Conservation (phyloP, 2,113 vertebrate genomes). For the Vicugna pacos region DNA sequence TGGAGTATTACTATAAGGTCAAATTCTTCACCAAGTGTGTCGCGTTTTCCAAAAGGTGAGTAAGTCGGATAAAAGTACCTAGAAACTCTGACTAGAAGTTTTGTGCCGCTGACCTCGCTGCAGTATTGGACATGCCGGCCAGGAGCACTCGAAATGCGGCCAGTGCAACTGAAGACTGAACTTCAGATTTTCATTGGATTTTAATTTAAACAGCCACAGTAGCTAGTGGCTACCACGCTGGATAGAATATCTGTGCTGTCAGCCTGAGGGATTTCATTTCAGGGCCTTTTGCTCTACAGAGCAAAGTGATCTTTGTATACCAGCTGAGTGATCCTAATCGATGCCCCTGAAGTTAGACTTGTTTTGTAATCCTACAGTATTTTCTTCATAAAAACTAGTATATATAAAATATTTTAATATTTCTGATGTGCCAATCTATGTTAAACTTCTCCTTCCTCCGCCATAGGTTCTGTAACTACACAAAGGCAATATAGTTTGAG, state of each 20-base stretch:
- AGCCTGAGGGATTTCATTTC: constrained; percentile 6
- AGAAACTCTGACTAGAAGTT: neutral
- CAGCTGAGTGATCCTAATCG: neutral
- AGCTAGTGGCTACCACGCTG: neutral
- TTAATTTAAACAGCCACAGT: neutral
- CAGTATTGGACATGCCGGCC: neutral
- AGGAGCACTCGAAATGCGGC: neutral
- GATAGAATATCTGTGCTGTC: neutral
- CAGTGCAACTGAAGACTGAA: neutral
- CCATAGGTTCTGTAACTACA: neutral
- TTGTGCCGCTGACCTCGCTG: neutral
- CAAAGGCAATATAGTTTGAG: neutral
- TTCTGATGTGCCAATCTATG: too few species aligned
- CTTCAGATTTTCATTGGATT: neutral
- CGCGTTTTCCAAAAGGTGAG: constrained; percentile 87
- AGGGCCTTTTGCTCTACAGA: neutral
- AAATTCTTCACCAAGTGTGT: constrained; percentile 89
- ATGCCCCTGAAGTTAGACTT: neutral
- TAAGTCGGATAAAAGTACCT: constrained; percentile 47
- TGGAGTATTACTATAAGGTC: constrained; percentile 88
- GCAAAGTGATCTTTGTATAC: too few species aligned
- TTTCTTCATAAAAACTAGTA: neutral
- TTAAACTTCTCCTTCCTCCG: neutral
- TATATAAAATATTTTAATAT: neutral
- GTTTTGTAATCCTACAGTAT: neutral